A percentile compares a stretch with the other conserved stretches of the same genome.
phyloP scores from a whole-genome alignment of 1,140 invertebrate genomes.

The Andrena cerasifolii region DNA sequence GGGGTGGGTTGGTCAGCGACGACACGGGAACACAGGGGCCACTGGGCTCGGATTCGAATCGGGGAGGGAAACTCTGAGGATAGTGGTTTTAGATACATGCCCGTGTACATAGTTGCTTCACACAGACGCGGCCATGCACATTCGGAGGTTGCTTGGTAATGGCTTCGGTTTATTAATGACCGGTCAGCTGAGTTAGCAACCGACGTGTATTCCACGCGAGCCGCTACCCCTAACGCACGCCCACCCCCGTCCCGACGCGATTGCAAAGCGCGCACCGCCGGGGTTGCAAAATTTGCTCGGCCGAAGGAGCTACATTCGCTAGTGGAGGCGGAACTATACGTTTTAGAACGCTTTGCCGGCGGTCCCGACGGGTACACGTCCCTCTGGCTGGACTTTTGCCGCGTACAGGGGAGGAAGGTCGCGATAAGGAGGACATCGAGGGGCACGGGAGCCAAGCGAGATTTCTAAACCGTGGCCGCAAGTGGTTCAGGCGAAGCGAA shows the following conservation, averaged over 20 bases:
- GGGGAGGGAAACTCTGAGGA: conserved; percentile 77
- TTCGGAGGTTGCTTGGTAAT: conserved; percentile 79
- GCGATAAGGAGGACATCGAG: too few species aligned
- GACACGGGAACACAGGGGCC: conserved; percentile 48
- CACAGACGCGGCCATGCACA: conserved; percentile 67
- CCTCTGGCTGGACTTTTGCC: not conserved
- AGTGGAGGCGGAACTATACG: not conserved
- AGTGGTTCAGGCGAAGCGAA: too few species aligned
- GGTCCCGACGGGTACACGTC: not conserved
- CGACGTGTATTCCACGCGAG: conserved; percentile 74
- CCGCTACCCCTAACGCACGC: conserved; percentile 57
- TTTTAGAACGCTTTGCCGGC: not conserved
- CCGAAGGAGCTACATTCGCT: not conserved
- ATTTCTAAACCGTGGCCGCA: too few species aligned
- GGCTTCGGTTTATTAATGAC: conserved; percentile 82
- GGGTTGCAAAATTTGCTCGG: not conserved
- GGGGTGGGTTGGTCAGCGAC: too few species aligned
- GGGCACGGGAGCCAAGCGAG: too few species aligned
- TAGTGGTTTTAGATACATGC: conserved; percentile 74
- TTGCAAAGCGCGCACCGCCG: conserved; percentile 5
- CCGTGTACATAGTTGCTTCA: conserved; percentile 47
- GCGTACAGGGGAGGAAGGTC: too few species aligned
- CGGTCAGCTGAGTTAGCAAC: conserved; percentile 77
- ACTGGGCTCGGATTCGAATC: conserved; percentile 65
- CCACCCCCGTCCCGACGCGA: not conserved